phyloP scores from a whole-genome alignment of 2,113 vertebrate species.

The Serinus canaria region DNA sequence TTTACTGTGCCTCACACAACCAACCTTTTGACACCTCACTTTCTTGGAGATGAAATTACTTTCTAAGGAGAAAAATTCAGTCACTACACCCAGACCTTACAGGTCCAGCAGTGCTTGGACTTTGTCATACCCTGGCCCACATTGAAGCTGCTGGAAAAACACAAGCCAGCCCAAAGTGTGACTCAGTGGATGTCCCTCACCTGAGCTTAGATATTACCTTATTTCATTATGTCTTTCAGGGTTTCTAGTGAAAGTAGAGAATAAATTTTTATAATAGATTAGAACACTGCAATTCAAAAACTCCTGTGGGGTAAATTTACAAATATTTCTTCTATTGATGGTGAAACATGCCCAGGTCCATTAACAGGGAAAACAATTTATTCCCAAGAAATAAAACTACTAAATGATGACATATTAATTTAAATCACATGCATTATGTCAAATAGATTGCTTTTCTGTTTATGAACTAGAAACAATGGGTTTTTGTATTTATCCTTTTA shows the following conservation, averaged over 20 bases:
- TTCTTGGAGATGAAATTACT: background rate
- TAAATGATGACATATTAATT: slow-evolving; percentile 22
- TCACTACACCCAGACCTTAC: background rate
- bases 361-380: slow-evolving; percentile 43
- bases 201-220: background rate
- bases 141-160: background rate
- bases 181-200: background rate
- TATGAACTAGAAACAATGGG: background rate
- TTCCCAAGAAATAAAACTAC: slow-evolving; percentile 33
- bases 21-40: background rate
- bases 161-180: background rate
- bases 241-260: background rate
- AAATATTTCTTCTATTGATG: background rate
- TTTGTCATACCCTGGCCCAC: background rate
- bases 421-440: background rate
- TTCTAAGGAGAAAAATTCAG: background rate
- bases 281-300: background rate
- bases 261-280: background rate
- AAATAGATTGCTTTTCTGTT: slow-evolving; percentile 6
- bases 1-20: background rate
- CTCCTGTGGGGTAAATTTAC: background rate
- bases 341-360: background rate
- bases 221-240: background rate
- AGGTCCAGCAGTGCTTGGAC: background rate
- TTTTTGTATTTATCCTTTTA: background rate